Conservation (phyloP, 2,113 vertebrate species). For the Apistogramma diplotaenia region DNA sequence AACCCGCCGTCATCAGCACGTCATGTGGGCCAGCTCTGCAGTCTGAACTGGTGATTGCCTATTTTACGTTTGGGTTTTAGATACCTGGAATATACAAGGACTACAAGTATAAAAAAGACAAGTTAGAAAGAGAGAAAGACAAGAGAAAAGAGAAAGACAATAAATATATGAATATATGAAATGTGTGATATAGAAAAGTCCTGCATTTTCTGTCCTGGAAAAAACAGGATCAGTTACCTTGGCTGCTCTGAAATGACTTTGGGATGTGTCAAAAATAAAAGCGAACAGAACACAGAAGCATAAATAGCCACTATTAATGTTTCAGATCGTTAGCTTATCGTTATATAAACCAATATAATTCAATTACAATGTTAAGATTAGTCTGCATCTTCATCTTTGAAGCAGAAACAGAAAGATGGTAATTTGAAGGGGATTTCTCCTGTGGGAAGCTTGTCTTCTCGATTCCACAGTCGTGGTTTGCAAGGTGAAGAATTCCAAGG, state of each 20-base stretch:
- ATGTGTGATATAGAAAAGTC: not conserved
- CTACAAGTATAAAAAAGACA: not conserved
- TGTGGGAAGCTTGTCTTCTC: not conserved
- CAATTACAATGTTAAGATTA: not conserved
- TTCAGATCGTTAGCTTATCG: not conserved
- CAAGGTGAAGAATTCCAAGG: too few relatives aligned
- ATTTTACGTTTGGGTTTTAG: not conserved
- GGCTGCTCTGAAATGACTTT: not conserved
- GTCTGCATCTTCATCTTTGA: not conserved
- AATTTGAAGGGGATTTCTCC: not conserved
- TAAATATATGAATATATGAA: not conserved
- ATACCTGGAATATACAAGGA: too few relatives aligned
- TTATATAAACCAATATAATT: too few relatives aligned
- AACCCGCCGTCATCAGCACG: too few relatives aligned
- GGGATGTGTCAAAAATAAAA: not conserved
- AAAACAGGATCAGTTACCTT: not conserved
- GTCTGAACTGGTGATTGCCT: not conserved
- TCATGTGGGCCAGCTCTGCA: not conserved
- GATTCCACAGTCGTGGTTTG: not conserved
- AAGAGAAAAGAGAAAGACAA: not conserved
- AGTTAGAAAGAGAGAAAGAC: not conserved
- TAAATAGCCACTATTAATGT: not conserved
- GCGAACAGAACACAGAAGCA: not conserved
- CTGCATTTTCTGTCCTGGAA: not conserved
- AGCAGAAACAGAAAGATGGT: not conserved